A percentile compares a stretch with the other conserved stretches of the same genome.
Evolutionary conservation across 2,113 vertebrate species (phyloP).

Genomic region (Chamaea fasciata): DNA sequence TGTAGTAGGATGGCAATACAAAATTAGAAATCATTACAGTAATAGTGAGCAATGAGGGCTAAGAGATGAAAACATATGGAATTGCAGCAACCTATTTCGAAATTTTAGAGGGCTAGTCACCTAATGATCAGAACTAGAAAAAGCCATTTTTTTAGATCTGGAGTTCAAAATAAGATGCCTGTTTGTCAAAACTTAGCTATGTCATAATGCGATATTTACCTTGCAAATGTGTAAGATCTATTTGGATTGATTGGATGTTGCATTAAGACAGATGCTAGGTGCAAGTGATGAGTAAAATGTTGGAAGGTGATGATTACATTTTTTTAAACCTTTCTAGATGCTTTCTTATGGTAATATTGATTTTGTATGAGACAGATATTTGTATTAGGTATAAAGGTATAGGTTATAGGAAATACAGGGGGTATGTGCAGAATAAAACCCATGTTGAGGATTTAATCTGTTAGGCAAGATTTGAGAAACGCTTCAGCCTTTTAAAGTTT

Average conservation of each 20-base stretch:
- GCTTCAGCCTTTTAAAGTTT: not conserved
- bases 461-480: not conserved
- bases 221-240: conserved; percentile 7
- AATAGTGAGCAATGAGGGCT: not conserved
- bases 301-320: not conserved
- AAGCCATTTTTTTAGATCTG: not conserved
- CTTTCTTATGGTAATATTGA: not conserved
- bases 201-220: conserved; percentile 22
- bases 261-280: not conserved
- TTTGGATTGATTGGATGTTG: not conserved
- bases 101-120: not conserved
- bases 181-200: not conserved
- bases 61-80: not conserved
- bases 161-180: not conserved
- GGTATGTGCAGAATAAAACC: not conserved
- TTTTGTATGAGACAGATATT: not conserved
- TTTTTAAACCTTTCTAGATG: not conserved
- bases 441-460: not conserved
- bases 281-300: not conserved
- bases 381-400: not conserved
- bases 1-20: not conserved
- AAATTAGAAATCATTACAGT: not conserved
- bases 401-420: not conserved
- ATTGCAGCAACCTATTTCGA: not conserved
- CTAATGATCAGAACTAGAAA: not conserved